Evolutionary conservation across 2,888 invertebrate genomes (phyloP).

Genomic region (Agonopterix subpropinquella): DNA sequence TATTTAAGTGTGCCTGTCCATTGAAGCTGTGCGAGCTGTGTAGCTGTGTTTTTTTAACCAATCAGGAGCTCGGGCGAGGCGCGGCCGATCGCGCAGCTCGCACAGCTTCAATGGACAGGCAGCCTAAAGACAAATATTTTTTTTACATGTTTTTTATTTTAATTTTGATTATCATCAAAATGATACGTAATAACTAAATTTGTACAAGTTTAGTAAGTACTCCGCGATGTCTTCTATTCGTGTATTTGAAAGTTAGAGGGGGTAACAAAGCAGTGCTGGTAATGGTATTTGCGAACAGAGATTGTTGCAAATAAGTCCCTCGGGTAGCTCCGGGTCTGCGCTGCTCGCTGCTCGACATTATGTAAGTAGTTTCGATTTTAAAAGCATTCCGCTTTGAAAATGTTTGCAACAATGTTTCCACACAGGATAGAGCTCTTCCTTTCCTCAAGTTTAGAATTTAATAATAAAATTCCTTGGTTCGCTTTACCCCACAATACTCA

Average conservation of each 20-base stretch:
- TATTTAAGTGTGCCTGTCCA: too few species aligned
- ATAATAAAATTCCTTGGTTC: slow-evolving; percentile 3
- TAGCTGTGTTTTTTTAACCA: too few species aligned
- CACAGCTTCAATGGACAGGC: too few species aligned
- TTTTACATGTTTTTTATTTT: too few species aligned
- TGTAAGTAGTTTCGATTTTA: slow-evolving; percentile 26
- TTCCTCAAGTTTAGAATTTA: slow-evolving; percentile 11
- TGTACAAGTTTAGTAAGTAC: background rate
- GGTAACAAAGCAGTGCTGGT: slow-evolving; percentile 25
- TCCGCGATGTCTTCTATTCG: background rate
- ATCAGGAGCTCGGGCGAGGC: too few species aligned
- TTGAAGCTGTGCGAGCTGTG: too few species aligned
- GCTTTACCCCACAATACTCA: too few species aligned
- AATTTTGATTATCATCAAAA: background rate
- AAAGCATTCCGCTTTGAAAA: slow-evolving; percentile 17
- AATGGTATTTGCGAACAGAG: slow-evolving; percentile 46
- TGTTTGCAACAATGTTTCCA: slow-evolving; percentile 9
- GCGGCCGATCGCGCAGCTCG: too few species aligned
- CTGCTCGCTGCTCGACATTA: slow-evolving; percentile 22
- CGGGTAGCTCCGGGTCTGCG: slow-evolving; percentile 22
- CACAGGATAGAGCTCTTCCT: background rate
- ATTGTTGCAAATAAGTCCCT: slow-evolving; percentile 48
- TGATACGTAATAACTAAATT: background rate
- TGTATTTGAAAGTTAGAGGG: slow-evolving; percentile 1
- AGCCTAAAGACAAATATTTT: too few species aligned